Conservation (phyloP, 2,797 vertebrate species). For the Arrhamphus sclerolepis region DNA sequence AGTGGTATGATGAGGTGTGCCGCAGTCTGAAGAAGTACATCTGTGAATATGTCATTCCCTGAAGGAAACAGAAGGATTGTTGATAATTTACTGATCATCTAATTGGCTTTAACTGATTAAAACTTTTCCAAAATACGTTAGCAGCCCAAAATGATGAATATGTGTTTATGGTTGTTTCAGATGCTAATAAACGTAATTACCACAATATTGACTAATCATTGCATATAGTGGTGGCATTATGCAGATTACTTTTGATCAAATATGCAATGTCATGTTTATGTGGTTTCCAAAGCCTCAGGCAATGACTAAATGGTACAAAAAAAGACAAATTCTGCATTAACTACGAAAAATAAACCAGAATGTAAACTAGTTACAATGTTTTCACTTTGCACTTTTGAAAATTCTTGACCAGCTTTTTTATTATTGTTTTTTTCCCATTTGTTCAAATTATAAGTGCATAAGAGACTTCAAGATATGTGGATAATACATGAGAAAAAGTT, state of each 20-base stretch:
- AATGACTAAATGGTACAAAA: constrained; percentile 1
- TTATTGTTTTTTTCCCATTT: no score
- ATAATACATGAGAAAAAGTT: no score
- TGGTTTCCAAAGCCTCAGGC: background rate
- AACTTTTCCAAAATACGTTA: constrained; percentile 16
- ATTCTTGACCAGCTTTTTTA: no score
- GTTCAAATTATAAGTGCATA: no score
- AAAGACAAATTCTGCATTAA: background rate
- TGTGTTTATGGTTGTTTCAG: no score
- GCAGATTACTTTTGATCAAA: constrained; percentile 4
- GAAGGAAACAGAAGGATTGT: constrained; percentile 30
- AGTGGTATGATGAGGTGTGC: constrained; percentile 93
- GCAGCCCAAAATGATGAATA: constrained; percentile 6
- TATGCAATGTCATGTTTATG: constrained; percentile 1
- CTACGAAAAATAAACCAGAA: constrained; percentile 27
- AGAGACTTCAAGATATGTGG: no score
- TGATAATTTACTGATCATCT: constrained; percentile 26
- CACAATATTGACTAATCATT: no score
- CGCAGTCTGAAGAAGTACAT: constrained; percentile 91
- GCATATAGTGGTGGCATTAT: background rate
- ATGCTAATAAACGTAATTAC: background rate
- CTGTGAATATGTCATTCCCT: constrained; percentile 95
- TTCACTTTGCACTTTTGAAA: background rate
- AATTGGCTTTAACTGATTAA: constrained; percentile 29
- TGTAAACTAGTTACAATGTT: constrained; percentile 10